Base-by-base conservation (phyloP, 2,797 vertebrate species). In the Anguilla marmorata region DNA sequence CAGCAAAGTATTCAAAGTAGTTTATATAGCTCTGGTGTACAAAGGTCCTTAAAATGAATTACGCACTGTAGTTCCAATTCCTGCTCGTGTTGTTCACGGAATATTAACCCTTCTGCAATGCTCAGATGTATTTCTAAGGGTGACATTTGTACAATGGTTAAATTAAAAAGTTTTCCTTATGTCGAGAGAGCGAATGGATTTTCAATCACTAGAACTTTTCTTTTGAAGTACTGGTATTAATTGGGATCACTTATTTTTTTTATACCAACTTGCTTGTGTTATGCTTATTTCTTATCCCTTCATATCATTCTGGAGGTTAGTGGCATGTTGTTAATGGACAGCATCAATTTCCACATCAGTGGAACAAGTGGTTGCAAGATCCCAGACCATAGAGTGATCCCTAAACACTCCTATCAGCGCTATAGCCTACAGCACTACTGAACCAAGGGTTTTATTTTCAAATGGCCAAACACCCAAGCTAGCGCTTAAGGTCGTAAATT, bases 31-130 rank as follows among this genome's bases (percentile, higher is more conserved):
- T 41, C 33, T 66, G 19, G 37, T 85, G 84, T 66, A 85, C 84
- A 85, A 85, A 85, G 84, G 84, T 85, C 33, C 30, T 85, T 60
- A 19, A 41, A 63, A 33, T 85, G 14, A 85, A 60, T 85, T 63
- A 63, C 33, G 84, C 19, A 16, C 58, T 60, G 58, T 41, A 45
- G 33, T 37, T 37, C 60, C 54, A 66, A 37, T 85, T 58, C 16
- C 27, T 41, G 12, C 37, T 85, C 58, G 52, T 85, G 84, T 16
- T 58, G 19, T 45, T 80, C 30, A 63, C 2, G 30, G 52, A 56
- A 85, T 30, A 3, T 30, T 19, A 85, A 60, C 58, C 33, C 33
- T 63, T 24, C 14, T 85, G 9, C 7, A 24, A 60, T 60, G 19
- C 19, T 82, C 24, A 50, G 41, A 82, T 82, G 56, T 33, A 63